A percentile compares a stretch with the other conserved stretches of the same genome.
Evolutionary conservation across 1,140 invertebrate species (phyloP).

Genomic region (Bombus difficillimus): DNA sequence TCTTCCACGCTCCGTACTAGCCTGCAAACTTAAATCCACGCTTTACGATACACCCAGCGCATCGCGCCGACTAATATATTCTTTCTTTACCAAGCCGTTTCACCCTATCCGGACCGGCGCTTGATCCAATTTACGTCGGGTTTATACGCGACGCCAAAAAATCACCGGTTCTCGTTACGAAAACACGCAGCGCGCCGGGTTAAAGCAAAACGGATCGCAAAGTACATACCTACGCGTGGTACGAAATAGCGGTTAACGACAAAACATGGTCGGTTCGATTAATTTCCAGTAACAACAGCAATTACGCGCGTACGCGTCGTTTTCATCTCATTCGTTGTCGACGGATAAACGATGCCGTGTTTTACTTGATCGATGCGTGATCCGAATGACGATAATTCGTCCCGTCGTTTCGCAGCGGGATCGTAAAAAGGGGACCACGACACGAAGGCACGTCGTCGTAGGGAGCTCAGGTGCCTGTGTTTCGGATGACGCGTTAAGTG

Average conservation of each 20-base stretch:
- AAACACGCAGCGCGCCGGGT: neutral
- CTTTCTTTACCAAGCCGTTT: neutral
- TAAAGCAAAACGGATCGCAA: neutral
- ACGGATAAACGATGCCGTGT: neutral
- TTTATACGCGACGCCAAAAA: neutral
- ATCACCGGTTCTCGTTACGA: neutral
- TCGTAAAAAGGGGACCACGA: neutral
- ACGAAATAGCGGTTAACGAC: neutral
- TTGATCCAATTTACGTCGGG: neutral
- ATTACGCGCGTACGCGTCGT: slow-evolving; percentile 6
- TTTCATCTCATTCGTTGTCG: neutral
- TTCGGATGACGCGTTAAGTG: slow-evolving; percentile 22
- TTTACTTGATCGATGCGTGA: slow-evolving; percentile 21
- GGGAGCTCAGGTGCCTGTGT: neutral
- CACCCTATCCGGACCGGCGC: neutral
- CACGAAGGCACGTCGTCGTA: neutral
- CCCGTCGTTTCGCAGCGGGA: neutral
- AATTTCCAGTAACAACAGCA: slow-evolving; percentile 9
- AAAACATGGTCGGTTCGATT: neutral
- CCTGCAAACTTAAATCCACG: neutral
- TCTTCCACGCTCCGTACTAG: too few species aligned
- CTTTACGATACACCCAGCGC: neutral
- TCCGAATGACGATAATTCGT: neutral
- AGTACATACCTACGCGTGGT: neutral
- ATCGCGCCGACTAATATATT: neutral